A percentile compares a stretch with the other conserved stretches of the same genome.
Conservation (phyloP, 2,888 invertebrate species). For the Chironomus tentans region DNA sequence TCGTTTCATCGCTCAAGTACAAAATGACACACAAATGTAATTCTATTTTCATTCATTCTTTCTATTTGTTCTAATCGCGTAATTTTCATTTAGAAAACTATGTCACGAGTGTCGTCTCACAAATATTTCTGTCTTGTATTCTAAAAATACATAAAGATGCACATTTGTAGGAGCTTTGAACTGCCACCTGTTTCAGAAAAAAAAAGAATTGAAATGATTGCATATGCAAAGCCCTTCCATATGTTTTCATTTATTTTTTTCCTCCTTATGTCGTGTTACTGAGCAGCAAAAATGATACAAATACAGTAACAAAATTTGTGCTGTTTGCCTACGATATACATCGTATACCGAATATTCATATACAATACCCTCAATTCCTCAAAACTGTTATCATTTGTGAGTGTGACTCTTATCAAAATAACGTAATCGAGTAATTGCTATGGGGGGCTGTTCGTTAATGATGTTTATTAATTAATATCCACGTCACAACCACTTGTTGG, state of each 20-base stretch:
- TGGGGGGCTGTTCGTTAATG: no score
- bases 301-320: no score
- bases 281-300: no score
- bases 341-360: no score
- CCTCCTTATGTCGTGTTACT: no score
- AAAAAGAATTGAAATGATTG: background rate
- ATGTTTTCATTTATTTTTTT: background rate
- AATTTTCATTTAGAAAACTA: no score
- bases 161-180: background rate
- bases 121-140: background rate
- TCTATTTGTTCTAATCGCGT: constrained; percentile 10
- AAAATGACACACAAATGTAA: background rate
- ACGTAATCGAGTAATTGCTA: background rate
- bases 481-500: no score
- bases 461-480: no score
- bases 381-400: background rate
- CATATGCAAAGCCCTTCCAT: constrained; percentile 8
- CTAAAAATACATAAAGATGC: background rate
- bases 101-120: no score
- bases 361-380: background rate
- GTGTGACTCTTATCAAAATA: background rate
- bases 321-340: no score
- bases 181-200: constrained; percentile 11
- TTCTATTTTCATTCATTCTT: constrained; percentile 5
- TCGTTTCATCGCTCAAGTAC: background rate